Evolutionary conservation across 2,888 invertebrate genomes (phyloP), one percentile per base, ranked within the genome.

Genomic region (Microchrysa polita): DNA sequence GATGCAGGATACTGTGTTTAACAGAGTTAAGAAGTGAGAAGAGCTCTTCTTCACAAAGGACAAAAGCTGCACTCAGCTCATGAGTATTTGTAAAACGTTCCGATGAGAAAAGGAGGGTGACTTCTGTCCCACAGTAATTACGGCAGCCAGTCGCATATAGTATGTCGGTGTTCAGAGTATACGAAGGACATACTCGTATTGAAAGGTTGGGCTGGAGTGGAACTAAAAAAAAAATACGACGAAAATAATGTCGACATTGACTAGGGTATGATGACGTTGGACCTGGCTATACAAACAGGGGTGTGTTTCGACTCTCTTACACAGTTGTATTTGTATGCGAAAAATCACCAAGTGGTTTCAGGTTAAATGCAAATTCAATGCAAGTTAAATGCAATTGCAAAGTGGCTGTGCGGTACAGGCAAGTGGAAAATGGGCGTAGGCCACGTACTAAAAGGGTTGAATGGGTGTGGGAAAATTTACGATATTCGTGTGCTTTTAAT

Each of bases 321-420:
- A 23, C 7, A 12, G 7, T 42, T n/a, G n/a, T n/a, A n/a, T n/a
- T n/a, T n/a, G n/a, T n/a, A n/a, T n/a, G 44, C 16, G 63, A 18
- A 44, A 63, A 12, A 42, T 7, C 18, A 14, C 27, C 23, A 27
- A 52, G 23, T 12, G 10, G 67, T 52, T 67, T 27, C 67, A 48
- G 67, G 67, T 53, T 67, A 67, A 67, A 67, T 67, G 48, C 67
- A 67, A 67, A 67, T 67, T 67, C 52, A 67, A 67, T 67, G 48
- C 22, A 10, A 67, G 67, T 67, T 67, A 63, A 63, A 63, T 44
- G 63, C 63, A 63, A 42, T 63, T 23, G 23, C 63, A 14, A 42
- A 63, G 63, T 42, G 53, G 53, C 16, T n/a, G 16, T 5, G n/a
- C n/a, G 12, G n/a, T n/a, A n/a, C n/a, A n/a, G n/a, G 53, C 44